These are phyloP conservation scores for Xanthia togata DNA, from an alignment of 2,888 invertebrate genomes.

Conservation along the genomic window DNA sequence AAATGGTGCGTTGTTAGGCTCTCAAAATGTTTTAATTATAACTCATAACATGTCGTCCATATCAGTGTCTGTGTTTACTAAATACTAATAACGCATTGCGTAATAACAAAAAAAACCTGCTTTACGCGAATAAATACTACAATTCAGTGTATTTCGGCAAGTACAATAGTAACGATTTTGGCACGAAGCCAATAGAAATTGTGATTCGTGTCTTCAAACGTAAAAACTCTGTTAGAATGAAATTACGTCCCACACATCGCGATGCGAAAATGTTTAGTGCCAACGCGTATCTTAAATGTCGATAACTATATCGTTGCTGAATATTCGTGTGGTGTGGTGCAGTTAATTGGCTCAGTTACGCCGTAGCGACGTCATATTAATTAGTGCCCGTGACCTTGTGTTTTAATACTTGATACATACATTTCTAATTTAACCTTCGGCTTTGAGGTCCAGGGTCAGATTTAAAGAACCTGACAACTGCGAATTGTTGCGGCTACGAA, in stretches of 20 bases:
- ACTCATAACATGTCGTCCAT: conserved; percentile 11
- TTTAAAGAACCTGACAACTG: background rate
- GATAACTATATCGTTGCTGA: conserved; percentile 30
- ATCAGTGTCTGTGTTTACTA: conserved; percentile 59
- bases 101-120: conserved; percentile 37
- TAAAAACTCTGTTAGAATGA: conserved; percentile 55
- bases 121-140: conserved; percentile 58
- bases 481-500: conserved; percentile 19
- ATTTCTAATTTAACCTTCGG: conserved; percentile 15
- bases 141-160: conserved; percentile 49
- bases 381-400: conserved; percentile 35
- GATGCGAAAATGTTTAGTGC: conserved; percentile 44
- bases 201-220: conserved; percentile 60
- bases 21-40: conserved; percentile 23
- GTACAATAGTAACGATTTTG: conserved; percentile 53
- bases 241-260: conserved; percentile 48
- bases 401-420: conserved; percentile 15
- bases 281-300: conserved; percentile 31
- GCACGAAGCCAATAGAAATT: conserved; percentile 55
- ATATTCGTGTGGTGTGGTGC: conserved; percentile 40
- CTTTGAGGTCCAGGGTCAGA: background rate
- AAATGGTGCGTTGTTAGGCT: conserved; percentile 41
- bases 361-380: conserved; percentile 13
- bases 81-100: conserved; percentile 46
- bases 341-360: conserved; percentile 23